phyloP scores from a whole-genome alignment of 2,113 vertebrate species.

The Struthidea cinerea region DNA sequence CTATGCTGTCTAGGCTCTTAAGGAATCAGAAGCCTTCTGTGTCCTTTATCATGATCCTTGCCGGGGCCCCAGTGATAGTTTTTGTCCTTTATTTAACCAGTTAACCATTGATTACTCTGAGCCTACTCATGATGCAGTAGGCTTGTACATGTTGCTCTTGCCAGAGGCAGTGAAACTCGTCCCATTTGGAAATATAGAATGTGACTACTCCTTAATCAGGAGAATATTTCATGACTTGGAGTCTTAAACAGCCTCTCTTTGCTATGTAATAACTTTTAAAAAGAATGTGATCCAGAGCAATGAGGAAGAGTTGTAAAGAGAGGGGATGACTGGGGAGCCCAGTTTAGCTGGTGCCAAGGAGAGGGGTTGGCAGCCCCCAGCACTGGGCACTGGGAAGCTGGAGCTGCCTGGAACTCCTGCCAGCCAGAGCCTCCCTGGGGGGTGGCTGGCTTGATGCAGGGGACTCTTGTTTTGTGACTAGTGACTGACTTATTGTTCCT shows the following conservation, averaged over 20 bases:
- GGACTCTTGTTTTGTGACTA: not conserved
- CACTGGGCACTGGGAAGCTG: not conserved
- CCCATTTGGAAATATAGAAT: not conserved
- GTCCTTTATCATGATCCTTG: not conserved
- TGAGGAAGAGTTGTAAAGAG: not conserved
- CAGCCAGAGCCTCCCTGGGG: not conserved
- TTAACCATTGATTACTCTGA: not conserved
- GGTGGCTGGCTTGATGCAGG: not conserved
- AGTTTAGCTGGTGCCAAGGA: not conserved
- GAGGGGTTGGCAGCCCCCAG: not conserved
- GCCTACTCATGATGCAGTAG: not conserved
- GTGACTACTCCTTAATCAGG: not conserved
- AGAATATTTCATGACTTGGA: not conserved
- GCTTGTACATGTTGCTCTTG: not conserved
- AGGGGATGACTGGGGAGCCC: not conserved
- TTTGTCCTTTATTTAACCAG: not conserved
- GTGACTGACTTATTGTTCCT: not conserved
- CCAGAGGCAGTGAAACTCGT: not conserved
- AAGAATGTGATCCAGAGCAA: not conserved
- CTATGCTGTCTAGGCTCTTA: not conserved
- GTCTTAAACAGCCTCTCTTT: not conserved
- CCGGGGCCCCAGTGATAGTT: not conserved
- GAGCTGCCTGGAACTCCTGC: not conserved
- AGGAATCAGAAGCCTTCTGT: not conserved
- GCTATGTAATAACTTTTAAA: not conserved